Evolutionary conservation across 2,888 invertebrate genomes (phyloP).

Genomic region (Hetaerina titia): DNA sequence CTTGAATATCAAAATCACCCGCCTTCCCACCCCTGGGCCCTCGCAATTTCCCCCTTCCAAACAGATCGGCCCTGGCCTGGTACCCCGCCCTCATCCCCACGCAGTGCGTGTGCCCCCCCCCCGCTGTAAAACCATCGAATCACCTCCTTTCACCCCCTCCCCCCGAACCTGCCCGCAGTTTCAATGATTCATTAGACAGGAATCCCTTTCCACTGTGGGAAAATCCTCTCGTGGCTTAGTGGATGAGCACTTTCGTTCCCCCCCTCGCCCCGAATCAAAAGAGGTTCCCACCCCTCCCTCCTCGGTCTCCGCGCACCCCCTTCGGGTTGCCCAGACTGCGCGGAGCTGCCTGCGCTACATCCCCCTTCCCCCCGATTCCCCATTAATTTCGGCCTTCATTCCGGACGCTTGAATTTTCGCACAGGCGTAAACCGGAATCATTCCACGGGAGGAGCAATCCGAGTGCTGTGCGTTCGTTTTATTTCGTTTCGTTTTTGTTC

Average conservation of each 20-base stretch:
- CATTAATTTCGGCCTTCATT: constrained; percentile 11
- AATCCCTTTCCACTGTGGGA: constrained; percentile 60
- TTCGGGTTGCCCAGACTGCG: neutral
- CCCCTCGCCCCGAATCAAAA: neutral
- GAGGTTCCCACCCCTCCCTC: neutral
- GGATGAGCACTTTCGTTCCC: neutral
- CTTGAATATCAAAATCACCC: too few relatives aligned
- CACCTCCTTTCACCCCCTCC: neutral
- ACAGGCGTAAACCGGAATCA: neutral
- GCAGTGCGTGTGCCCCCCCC: too few relatives aligned
- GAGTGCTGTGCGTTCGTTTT: neutral
- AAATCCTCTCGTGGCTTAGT: constrained; percentile 24
- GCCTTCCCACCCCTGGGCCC: too few relatives aligned
- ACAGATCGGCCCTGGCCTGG: too few relatives aligned
- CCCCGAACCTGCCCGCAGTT: neutral
- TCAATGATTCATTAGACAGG: constrained; percentile 60
- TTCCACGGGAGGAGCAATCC: neutral
- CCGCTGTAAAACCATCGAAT: too few relatives aligned
- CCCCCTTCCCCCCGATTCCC: neutral
- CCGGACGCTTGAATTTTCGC: neutral
- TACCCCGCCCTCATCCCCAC: too few relatives aligned
- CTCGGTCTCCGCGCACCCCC: neutral
- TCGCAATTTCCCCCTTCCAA: too few relatives aligned
- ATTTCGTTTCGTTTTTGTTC: neutral
- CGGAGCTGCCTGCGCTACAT: neutral